Conservation (phyloP, 2,797 vertebrate genomes). For the Danio jaintianensis region DNA sequence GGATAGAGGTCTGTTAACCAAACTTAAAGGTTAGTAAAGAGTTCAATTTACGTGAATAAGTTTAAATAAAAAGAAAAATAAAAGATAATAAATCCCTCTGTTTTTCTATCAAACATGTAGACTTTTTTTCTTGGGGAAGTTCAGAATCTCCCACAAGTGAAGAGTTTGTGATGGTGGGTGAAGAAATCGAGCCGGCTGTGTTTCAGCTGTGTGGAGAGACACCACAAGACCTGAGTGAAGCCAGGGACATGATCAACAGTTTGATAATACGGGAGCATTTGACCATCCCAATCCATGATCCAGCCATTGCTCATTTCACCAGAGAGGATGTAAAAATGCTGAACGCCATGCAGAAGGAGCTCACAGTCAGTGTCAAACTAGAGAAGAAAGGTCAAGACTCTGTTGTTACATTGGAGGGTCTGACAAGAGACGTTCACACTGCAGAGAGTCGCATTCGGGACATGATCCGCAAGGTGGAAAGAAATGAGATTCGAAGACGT, state of each 20-base stretch:
- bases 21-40: slow-evolving; percentile 62
- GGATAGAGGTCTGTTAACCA: neutral
- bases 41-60: neutral
- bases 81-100: neutral
- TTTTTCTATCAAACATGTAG: slow-evolving; percentile 51
- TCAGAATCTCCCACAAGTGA: slow-evolving; percentile 16
- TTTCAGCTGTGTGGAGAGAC: slow-evolving; percentile 86
- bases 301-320: slow-evolving; percentile 74
- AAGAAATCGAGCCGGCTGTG: slow-evolving; percentile 70
- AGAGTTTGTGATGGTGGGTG: slow-evolving; percentile 55
- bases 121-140: neutral
- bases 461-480: slow-evolving; percentile 76
- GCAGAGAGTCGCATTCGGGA: slow-evolving; percentile 73
- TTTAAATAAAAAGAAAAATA: neutral
- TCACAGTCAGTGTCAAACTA: slow-evolving; percentile 75
- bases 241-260: slow-evolving; percentile 69
- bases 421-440: slow-evolving; percentile 77
- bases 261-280: slow-evolving; percentile 78
- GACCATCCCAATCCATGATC: slow-evolving; percentile 68
- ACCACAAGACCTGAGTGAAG: slow-evolving; percentile 56
- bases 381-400: slow-evolving; percentile 65
- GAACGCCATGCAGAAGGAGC: slow-evolving; percentile 74
- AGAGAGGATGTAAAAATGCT: slow-evolving; percentile 70
- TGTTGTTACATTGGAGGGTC: slow-evolving; percentile 78
- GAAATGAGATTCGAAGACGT: slow-evolving; percentile 63